Conservation (phyloP, 2,797 vertebrate genomes). For the Helostoma temminkii region DNA sequence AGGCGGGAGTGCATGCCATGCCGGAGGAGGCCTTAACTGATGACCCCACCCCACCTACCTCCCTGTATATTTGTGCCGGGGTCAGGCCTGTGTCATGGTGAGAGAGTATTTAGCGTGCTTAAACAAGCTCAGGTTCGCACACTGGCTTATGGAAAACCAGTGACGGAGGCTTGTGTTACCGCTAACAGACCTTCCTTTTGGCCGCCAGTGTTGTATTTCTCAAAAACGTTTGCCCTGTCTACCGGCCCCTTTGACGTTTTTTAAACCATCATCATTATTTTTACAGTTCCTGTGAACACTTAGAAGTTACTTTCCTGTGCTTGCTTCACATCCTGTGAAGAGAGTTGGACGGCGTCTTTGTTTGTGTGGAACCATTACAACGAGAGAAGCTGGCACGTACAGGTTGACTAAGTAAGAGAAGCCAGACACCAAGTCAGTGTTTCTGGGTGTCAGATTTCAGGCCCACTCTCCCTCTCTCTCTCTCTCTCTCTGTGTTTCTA, state of each 20-base stretch:
- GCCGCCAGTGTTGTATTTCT: constrained; percentile 64
- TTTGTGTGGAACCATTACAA: constrained; percentile 78
- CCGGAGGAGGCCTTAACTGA: constrained; percentile 73
- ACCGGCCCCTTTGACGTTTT: constrained; percentile 27
- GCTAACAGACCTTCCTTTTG: constrained; percentile 55
- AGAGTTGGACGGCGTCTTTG: constrained; percentile 69
- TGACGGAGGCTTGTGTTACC: constrained; percentile 60
- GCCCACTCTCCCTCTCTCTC: constrained; percentile 50
- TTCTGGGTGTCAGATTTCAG: constrained; percentile 84
- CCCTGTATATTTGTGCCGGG: constrained; percentile 73
- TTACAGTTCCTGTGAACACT: constrained; percentile 68
- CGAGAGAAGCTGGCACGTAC: constrained; percentile 76
- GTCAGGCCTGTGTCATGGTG: constrained; percentile 69
- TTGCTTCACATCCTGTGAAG: constrained; percentile 74
- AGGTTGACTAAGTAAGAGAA: constrained; percentile 82
- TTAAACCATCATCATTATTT: constrained; percentile 67
- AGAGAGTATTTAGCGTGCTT: constrained; percentile 78
- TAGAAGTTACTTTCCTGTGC: constrained; percentile 63
- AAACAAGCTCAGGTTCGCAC: constrained; percentile 78
- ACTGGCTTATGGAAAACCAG: constrained; percentile 54
- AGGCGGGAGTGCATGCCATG: constrained; percentile 73
- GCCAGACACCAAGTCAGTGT: constrained; percentile 81
- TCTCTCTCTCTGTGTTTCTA: constrained; percentile 34
- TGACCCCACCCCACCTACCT: constrained; percentile 70
- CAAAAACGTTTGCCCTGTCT: constrained; percentile 42